Evolutionary conservation across 2,888 invertebrate species (phyloP).

Genomic region (Podabrus alpinus): DNA sequence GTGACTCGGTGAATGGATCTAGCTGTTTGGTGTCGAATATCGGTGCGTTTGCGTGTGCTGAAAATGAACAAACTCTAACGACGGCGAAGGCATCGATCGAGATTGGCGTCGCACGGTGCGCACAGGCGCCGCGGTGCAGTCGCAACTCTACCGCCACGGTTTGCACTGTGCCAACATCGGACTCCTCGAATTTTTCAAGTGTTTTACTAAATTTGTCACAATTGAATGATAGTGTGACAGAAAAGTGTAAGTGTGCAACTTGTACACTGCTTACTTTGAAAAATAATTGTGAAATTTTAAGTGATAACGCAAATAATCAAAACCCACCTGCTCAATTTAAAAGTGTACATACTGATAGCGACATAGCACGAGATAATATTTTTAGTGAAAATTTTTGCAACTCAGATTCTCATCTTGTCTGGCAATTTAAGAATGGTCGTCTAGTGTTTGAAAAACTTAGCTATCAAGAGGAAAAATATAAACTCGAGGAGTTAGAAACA

Average conservation of each 20-base stretch:
- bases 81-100: conserved; percentile 48
- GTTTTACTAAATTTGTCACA: conserved; percentile 9
- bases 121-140: conserved; percentile 51
- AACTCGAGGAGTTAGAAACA: background rate
- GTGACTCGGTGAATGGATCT: conserved; percentile 31
- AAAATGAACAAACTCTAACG: conserved; percentile 33
- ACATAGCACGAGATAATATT: conserved; percentile 3
- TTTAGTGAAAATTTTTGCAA: conserved; percentile 4
- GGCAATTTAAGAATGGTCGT: conserved; percentile 46
- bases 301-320: background rate
- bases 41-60: conserved; percentile 31
- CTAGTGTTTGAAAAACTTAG: conserved; percentile 39
- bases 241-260: conserved; percentile 5
- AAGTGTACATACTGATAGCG: conserved; percentile 5
- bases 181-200: conserved; percentile 27
- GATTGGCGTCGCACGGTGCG: conserved; percentile 47
- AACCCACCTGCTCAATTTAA: background rate
- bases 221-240: conserved; percentile 18
- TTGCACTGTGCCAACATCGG: conserved; percentile 38
- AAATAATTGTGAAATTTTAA: conserved; percentile 1
- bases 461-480: background rate
- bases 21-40: conserved; percentile 24
- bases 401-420: conserved; percentile 30
- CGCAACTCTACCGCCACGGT: conserved; percentile 48
- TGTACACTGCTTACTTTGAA: background rate